phyloP scores from a whole-genome alignment of 2,113 vertebrate genomes.

The Bubo blakistoni region DNA sequence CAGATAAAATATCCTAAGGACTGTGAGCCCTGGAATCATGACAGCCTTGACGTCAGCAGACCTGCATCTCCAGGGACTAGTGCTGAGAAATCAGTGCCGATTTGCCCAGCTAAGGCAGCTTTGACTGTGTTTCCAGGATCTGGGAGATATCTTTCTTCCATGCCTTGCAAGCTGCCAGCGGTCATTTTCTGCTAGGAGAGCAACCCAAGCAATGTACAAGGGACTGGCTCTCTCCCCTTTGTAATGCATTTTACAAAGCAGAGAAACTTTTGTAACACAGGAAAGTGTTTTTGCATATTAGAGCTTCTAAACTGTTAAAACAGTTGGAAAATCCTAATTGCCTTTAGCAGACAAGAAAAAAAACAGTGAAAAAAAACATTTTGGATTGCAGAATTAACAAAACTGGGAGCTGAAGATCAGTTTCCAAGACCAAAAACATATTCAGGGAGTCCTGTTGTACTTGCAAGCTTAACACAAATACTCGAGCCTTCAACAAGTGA shows the following conservation, averaged over 20 bases:
- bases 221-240: constrained; percentile 9
- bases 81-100: neutral
- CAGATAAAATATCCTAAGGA: constrained; percentile 1
- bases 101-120: constrained; percentile 16
- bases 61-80: neutral
- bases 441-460: neutral
- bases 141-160: constrained; percentile 6
- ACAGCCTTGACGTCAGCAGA: constrained; percentile 21
- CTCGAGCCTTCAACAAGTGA: neutral
- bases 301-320: constrained; percentile 5
- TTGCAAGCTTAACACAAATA: neutral
- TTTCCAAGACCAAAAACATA: neutral
- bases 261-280: neutral
- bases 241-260: constrained; percentile 23
- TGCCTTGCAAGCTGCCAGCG: constrained; percentile 20
- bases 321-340: constrained; percentile 36
- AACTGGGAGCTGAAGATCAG: neutral
- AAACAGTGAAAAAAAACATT: neutral
- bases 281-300: constrained; percentile 24
- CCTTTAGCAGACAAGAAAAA: neutral
- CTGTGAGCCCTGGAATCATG: neutral
- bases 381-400: neutral
- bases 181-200: constrained; percentile 27
- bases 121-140: constrained; percentile 7
- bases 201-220: neutral